Base-by-base conservation (phyloP, 2,888 invertebrate genomes). In the Lobophora halterata region DNA sequence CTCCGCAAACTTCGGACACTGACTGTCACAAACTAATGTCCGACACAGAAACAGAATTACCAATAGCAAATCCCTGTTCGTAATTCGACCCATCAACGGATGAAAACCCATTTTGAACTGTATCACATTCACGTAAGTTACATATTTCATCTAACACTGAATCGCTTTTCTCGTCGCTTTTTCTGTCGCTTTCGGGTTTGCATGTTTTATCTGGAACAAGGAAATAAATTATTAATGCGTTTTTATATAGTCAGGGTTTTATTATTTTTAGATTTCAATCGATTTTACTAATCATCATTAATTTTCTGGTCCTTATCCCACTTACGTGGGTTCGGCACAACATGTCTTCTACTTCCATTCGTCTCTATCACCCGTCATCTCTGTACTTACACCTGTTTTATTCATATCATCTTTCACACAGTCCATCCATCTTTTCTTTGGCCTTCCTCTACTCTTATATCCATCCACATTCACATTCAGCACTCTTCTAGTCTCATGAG, bases 21-120 rank as follows among this genome's bases (percentile, higher is more conserved):
- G 82, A 54, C 83, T 80, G 73, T 85, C 87, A 76, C 87, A 86
- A 68, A 85, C 81, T 70, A 86, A 80, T 54, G 82, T 80, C 65
- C 75, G 74, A 53, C 85, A 82, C 70, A 81, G 61, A 45, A 82
- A 72, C 58, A 86, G 61, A 61, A 78, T 68, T 38, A 79, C 65
- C 60, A 83, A 67, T 51, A 79, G 56, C 60, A 83, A 60, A 68
- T 79, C 73, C 54, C 70, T 72, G 62, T 67, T 75, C 46, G 71
- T 61, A 49, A 71, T 55, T 56, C 68, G 65, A 50, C 71, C 73
- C 65, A 65, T 65, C 43, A 58, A 62, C 36, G 68, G 71, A 58
- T 65, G 65, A 47, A 52, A 58, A 39, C 68, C 71, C 82, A 82
- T 82, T 70, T 70, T 79, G 48, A 63, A 58, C 55, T 50, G 46